Conservation (phyloP, 1,140 invertebrate genomes). For the Bombus polaris region DNA sequence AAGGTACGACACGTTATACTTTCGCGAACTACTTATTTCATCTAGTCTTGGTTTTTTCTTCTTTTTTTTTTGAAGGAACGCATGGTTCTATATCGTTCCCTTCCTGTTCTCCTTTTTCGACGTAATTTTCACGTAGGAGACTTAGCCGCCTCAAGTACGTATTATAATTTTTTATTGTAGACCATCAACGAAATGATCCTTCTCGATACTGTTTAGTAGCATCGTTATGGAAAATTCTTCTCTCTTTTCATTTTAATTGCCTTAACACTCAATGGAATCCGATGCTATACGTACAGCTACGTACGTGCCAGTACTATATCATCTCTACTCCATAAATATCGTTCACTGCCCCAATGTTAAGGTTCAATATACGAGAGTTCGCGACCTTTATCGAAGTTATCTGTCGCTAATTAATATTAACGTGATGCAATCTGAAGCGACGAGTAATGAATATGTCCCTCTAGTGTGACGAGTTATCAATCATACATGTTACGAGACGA, state of each 20-base stretch:
- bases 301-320: background rate
- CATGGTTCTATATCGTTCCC: no score
- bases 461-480: background rate
- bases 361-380: conserved; percentile 5
- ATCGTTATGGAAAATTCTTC: background rate
- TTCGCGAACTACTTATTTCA: no score
- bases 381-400: background rate
- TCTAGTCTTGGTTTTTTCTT: no score
- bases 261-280: no score
- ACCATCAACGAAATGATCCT: background rate
- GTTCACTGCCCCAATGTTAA: background rate
- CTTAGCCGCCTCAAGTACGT: no score
- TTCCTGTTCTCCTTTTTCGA: no score
- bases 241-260: background rate
- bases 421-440: background rate
- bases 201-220: background rate
- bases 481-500: background rate
- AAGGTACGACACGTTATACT: no score
- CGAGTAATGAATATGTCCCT: no score
- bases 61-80: no score
- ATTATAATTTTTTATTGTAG: no score
- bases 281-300: no score
- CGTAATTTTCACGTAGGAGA: no score
- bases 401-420: background rate
- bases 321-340: background rate